A percentile compares a stretch with the other conserved stretches of the same genome.
phyloP scores from a whole-genome alignment of 2,113 vertebrate species.

The Ailurus styani region DNA sequence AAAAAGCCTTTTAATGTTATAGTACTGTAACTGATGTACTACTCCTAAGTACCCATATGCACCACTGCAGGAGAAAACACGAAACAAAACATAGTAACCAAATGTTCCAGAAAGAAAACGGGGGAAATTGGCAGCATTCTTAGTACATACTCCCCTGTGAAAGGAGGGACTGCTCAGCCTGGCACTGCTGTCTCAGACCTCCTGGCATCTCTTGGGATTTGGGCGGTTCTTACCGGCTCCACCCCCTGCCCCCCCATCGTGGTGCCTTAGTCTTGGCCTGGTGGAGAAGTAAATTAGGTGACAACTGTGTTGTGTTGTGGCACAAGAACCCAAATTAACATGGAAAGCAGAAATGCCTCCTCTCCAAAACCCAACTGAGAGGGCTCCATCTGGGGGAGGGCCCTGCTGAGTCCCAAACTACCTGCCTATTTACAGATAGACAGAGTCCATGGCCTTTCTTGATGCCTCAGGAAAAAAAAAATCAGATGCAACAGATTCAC shows the following conservation, averaged over 20 bases:
- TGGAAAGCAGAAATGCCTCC: neutral
- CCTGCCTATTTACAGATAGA: neutral
- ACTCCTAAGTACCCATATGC: neutral
- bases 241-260: neutral
- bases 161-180: neutral
- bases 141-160: fast-evolving
- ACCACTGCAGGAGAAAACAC: neutral
- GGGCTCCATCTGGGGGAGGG: neutral
- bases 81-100: neutral
- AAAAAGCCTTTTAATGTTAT: neutral
- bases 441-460: neutral
- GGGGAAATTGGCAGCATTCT: neutral
- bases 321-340: neutral
- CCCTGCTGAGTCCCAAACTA: neutral
- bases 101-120: neutral
- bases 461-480: neutral
- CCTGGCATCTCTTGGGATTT: neutral
- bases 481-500: neutral
- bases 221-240: neutral
- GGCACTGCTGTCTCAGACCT: neutral
- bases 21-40: neutral
- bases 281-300: neutral
- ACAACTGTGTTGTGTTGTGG: neutral
- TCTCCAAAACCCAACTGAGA: neutral
- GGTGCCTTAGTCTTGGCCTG: neutral